A percentile compares a stretch with the other conserved stretches of the same genome.
phyloP scores from a whole-genome alignment of 2,888 invertebrate genomes.

The Unio delphinus region DNA sequence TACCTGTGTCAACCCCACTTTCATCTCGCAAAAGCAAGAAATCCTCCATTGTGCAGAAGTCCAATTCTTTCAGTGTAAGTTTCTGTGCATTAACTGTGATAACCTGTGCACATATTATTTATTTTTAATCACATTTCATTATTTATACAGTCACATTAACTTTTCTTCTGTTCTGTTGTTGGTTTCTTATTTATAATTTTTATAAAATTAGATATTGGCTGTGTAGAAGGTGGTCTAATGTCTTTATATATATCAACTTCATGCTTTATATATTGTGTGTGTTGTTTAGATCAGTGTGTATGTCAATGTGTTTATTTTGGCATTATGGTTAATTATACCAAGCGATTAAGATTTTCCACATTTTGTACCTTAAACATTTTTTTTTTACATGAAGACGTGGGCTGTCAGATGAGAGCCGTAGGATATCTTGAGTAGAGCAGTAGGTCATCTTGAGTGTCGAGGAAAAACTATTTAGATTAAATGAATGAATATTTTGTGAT shows the following conservation, averaged over 20 bases:
- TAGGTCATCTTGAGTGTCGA: no score
- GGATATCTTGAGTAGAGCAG: no score
- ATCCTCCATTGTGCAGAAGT: conserved; percentile 69
- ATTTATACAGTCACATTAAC: neutral
- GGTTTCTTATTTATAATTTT: conserved; percentile 1
- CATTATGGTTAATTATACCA: neutral
- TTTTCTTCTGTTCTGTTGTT: conserved; percentile 2
- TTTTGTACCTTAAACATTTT: no score
- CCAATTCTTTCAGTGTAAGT: conserved; percentile 72
- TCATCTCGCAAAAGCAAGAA: conserved; percentile 75
- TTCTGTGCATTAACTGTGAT: conserved; percentile 4
- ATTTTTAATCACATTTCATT: neutral
- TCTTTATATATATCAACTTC: neutral
- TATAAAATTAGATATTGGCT: neutral
- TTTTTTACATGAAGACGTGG: no score
- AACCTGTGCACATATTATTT: conserved; percentile 4
- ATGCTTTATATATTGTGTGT: neutral
- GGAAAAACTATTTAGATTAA: no score
- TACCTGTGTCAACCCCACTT: conserved; percentile 62
- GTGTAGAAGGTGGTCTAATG: no score
- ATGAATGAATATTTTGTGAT: no score
- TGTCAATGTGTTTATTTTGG: neutral
- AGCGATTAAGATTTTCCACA: neutral
- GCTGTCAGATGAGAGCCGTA: no score
- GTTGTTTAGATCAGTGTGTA: neutral